Evolutionary conservation across 2,888 invertebrate species (phyloP).

Genomic region (Sphinx pinastri): DNA sequence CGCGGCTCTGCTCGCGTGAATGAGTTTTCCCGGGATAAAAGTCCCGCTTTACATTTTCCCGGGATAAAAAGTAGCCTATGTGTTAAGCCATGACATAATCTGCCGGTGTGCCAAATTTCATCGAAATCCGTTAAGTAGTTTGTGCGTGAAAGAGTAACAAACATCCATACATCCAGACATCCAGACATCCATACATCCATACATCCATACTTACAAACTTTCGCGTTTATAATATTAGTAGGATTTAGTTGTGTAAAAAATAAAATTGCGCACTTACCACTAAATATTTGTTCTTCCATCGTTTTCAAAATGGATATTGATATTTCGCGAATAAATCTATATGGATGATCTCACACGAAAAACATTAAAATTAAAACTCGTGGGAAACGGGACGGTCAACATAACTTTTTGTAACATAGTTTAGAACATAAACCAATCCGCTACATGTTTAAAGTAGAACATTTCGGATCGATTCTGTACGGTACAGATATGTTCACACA

Average conservation of each 20-base stretch:
- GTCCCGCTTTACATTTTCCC: no score
- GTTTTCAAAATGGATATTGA: background rate
- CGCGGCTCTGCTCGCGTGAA: no score
- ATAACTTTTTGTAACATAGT: slow-evolving; percentile 1
- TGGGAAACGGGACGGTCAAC: slow-evolving; percentile 13
- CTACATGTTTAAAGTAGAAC: slow-evolving; percentile 23
- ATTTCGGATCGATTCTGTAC: slow-evolving; percentile 23
- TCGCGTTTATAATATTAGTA: no score
- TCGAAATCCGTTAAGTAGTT: no score
- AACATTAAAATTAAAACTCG: slow-evolving; percentile 1
- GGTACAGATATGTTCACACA: slow-evolving; percentile 32
- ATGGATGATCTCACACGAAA: background rate
- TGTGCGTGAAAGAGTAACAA: no score
- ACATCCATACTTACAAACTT: no score
- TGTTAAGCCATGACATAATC: no score
- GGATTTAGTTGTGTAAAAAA: background rate
- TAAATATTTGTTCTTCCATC: background rate
- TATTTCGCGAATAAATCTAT: background rate
- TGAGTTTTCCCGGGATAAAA: no score
- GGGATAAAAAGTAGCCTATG: no score
- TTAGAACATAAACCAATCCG: slow-evolving; percentile 12
- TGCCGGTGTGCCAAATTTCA: no score
- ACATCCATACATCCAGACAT: no score
- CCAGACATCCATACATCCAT: no score
- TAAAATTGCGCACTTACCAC: background rate